Conservation (phyloP, 2,888 invertebrate genomes). For the Dastarcus helophoroides region DNA sequence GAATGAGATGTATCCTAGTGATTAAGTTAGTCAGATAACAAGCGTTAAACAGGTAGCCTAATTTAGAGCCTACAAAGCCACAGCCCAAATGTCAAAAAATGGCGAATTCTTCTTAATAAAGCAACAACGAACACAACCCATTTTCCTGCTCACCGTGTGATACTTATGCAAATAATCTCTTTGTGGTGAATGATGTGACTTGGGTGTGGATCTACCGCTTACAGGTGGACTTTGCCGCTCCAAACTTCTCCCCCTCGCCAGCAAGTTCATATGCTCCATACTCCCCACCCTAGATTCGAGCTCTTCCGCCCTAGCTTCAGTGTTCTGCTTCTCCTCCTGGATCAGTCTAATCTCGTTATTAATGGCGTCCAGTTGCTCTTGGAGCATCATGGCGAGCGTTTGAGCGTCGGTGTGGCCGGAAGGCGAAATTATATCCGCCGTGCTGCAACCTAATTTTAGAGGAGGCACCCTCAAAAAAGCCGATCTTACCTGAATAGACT, state of each 20-base stretch:
- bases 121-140: slow-evolving; percentile 1
- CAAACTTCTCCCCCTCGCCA: slow-evolving; percentile 60
- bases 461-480: slow-evolving; percentile 59
- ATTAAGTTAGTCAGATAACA: too few species aligned
- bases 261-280: slow-evolving; percentile 85
- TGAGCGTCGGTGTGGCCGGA: slow-evolving; percentile 76
- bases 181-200: slow-evolving; percentile 67
- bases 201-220: slow-evolving; percentile 81
- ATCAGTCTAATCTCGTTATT: slow-evolving; percentile 90
- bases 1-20: too few species aligned
- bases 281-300: slow-evolving; percentile 92
- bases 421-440: slow-evolving; percentile 61
- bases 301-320: slow-evolving; percentile 95
- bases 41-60: too few species aligned
- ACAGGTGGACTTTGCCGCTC: slow-evolving; percentile 71
- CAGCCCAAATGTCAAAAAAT: too few species aligned
- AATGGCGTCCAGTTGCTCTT: slow-evolving; percentile 98
- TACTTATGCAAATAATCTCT: slow-evolving; percentile 85
- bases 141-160: slow-evolving; percentile 69
- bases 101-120: not conserved
- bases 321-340: slow-evolving; percentile 59
- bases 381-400: slow-evolving; percentile 94
- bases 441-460: too few species aligned
- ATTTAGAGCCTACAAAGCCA: too few species aligned
- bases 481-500: slow-evolving; percentile 62